Evolutionary conservation across 2,888 invertebrate genomes (phyloP), one percentile per base, ranked within the genome.

Genomic region (Dynastes maya): DNA sequence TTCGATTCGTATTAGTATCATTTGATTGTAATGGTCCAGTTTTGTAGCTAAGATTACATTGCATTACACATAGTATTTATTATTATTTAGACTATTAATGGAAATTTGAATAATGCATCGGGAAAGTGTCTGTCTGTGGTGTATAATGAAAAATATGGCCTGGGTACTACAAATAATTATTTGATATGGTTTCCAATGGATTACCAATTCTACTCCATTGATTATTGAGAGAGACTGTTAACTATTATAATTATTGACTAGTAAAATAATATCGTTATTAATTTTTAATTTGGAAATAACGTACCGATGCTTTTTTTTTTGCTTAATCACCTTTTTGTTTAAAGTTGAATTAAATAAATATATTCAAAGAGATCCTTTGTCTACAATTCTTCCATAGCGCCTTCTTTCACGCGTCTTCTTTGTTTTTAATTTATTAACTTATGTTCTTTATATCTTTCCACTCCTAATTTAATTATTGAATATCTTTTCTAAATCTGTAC

Each of bases 211-310:
- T 58, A 58, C 16, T 67, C 4, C 6, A 11, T 49, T 45, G 45
- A 45, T 67, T 67, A 67, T 51, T 51, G 29, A 13, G 68, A 68
- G 68, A 68, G 68, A 68, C 68, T 68, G 68, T 68, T 68, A 68
- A 68, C 68, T 68, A 51, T 51, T 32, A 16, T 40, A 55, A 27
- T n/a, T 61, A 74, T 27, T 74, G 61, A 74, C 55, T 58, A 58
- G 45, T 58, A 58, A 61, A 32, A 58, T 32, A 61, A 61, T 55
- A 74, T 40, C 72, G 67, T 67, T 67, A 32, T 63, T 67, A 49
- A 67, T 68, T 68, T 27, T 51, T 53, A 68, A 68, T 27, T 68
- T 9, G 68, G 22, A 58, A 58, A 5, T n/a, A 58, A 58, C 49
- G 49, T 32, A 68, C 49, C 49, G 11, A 53, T 9, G 68, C 51